These are phyloP conservation scores for Trichogramma pretiosum DNA, from an alignment of 1,140 invertebrate species.

Conservation along the genomic window DNA sequence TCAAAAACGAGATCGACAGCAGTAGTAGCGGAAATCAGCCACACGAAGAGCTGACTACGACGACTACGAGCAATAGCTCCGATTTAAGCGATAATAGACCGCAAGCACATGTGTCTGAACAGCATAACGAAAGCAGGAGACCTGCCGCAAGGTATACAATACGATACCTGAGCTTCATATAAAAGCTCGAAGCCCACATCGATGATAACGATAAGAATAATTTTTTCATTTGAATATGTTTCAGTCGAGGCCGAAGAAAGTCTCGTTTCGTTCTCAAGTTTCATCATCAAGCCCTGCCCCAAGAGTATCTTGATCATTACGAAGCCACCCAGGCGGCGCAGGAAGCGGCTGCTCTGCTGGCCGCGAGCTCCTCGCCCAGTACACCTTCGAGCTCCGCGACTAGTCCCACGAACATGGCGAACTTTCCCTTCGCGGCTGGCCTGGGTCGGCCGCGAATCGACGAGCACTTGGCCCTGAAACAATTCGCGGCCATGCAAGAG, in stretches of 20 bases:
- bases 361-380: constrained; percentile 18
- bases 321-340: constrained; percentile 60
- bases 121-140: too few species aligned
- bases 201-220: too few species aligned
- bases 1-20: too few species aligned
- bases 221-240: constrained; percentile 20
- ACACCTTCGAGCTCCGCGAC: constrained; percentile 20
- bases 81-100: too few species aligned
- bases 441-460: constrained; percentile 37
- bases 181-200: too few species aligned
- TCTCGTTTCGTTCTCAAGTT: constrained; percentile 70
- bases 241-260: constrained; percentile 52
- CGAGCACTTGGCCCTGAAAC: constrained; percentile 63
- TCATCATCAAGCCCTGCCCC: constrained; percentile 70
- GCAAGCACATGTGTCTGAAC: too few species aligned
- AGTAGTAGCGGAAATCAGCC: too few species aligned
- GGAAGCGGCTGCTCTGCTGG: constrained; percentile 36
- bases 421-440: too few species aligned
- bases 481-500: constrained; percentile 59
- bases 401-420: constrained; percentile 27
- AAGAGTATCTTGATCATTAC: constrained; percentile 71
- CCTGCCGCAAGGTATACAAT: too few species aligned
- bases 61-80: too few species aligned
- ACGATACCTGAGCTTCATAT: too few species aligned
- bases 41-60: too few species aligned